phyloP scores from a whole-genome alignment of 2,888 invertebrate species.

The Pinctada fucata region DNA sequence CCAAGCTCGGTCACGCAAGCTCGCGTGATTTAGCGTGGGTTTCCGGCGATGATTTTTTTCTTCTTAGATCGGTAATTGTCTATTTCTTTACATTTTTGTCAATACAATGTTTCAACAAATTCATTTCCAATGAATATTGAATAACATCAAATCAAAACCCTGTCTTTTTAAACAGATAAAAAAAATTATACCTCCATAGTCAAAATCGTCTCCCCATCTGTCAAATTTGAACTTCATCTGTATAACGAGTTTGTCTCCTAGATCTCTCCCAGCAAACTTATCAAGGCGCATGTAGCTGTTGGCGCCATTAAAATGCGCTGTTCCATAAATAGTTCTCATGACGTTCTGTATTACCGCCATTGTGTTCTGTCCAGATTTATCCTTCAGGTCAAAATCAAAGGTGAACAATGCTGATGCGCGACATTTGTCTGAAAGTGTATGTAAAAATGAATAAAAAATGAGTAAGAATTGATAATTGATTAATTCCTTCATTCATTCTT shows the following conservation, averaged over 20 bases:
- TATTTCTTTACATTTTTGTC: no score
- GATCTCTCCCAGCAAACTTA: conserved; percentile 54
- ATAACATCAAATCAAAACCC: no score
- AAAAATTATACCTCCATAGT: conserved; percentile 26
- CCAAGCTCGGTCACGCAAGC: no score
- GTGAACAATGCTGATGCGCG: conserved; percentile 55
- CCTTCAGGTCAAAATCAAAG: conserved; percentile 58
- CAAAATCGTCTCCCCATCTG: conserved; percentile 36
- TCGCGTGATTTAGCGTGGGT: no score
- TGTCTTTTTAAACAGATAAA: no score
- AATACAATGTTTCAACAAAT: no score
- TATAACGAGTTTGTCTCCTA: conserved; percentile 54
- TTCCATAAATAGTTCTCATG: conserved; percentile 52
- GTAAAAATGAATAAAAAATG: no score
- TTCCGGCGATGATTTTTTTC: no score
- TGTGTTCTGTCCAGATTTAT: conserved; percentile 53
- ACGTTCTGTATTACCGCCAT: conserved; percentile 54
- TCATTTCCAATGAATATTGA: no score
- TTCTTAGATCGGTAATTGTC: no score
- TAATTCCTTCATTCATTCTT: no score
- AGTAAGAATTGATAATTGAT: no score
- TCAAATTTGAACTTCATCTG: conserved; percentile 50
- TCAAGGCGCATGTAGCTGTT: conserved; percentile 57
- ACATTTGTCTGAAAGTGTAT: conserved; percentile 57
- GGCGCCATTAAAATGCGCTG: conserved; percentile 58